These are phyloP conservation scores for Lethocerus indicus DNA, from an alignment of 1,140 invertebrate species.

Conservation along the genomic window DNA sequence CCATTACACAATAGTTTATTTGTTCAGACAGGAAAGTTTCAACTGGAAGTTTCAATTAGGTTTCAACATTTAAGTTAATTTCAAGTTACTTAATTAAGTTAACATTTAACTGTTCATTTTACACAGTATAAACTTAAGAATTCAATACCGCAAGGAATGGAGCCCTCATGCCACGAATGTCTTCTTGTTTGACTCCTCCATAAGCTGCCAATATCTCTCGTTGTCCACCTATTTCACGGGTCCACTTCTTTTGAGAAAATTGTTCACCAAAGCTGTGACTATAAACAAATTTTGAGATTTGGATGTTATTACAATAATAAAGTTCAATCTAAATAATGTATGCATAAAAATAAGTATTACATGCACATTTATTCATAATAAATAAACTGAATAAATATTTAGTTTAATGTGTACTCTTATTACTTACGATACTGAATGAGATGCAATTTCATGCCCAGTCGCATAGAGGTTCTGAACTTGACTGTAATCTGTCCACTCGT, in stretches of 20 bases:
- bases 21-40: background rate
- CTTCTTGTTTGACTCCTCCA: slow-evolving; percentile 69
- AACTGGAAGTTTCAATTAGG: background rate
- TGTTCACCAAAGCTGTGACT: slow-evolving; percentile 87
- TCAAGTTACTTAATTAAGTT: background rate
- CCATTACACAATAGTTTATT: background rate
- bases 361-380: too few species aligned
- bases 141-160: slow-evolving; percentile 59
- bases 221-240: slow-evolving; percentile 74
- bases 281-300: slow-evolving; percentile 21
- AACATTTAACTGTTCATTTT: background rate
- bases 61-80: background rate
- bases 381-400: too few species aligned
- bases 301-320: too few species aligned
- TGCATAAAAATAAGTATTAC: background rate
- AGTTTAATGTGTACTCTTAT: background rate
- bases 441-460: slow-evolving; percentile 88
- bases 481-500: slow-evolving; percentile 95
- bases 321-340: too few species aligned
- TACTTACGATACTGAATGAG: slow-evolving; percentile 92
- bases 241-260: slow-evolving; percentile 87
- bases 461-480: slow-evolving; percentile 91
- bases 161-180: slow-evolving; percentile 82
- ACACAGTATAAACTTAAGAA: background rate
- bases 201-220: slow-evolving; percentile 77